Percentiles rank a stretch among this genome's conserved stretches.
These are phyloP conservation scores for Vipera ursinii DNA, from an alignment of 2,797 vertebrate species.

Conservation along the genomic window DNA sequence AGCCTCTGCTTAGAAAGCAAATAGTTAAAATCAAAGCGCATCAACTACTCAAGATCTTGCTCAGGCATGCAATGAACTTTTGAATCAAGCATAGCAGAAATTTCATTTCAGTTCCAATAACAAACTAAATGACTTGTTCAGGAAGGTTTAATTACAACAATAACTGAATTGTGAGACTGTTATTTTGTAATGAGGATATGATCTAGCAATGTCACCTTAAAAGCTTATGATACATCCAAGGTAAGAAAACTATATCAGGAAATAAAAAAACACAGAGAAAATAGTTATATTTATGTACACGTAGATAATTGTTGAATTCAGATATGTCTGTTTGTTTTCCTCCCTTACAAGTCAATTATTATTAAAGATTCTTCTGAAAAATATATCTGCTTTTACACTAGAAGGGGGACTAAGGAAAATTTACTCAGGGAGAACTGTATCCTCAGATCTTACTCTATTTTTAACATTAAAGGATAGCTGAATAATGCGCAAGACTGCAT, in stretches of 20 bases:
- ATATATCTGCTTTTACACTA: neutral
- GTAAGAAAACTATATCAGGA: neutral
- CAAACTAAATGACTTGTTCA: neutral
- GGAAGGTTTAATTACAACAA: neutral
- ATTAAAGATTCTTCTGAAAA: neutral
- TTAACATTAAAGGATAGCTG: neutral
- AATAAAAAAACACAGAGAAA: neutral
- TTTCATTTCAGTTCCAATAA: neutral
- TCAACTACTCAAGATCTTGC: neutral
- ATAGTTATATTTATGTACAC: neutral
- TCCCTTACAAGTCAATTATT: neutral
- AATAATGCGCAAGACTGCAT: neutral
- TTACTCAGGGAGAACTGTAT: neutral
- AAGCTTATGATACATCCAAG: neutral
- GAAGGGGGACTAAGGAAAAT: neutral
- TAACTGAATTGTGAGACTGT: neutral
- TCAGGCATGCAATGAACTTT: neutral
- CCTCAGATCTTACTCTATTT: neutral
- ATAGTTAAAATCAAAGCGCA: neutral
- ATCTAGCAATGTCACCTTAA: neutral
- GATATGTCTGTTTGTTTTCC: neutral
- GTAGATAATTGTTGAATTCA: neutral
- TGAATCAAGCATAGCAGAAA: neutral
- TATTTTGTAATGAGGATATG: neutral
- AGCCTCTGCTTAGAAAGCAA: neutral